A percentile compares a stretch with the other conserved stretches of the same genome.
Evolutionary conservation across 1,140 invertebrate species (phyloP).

Genomic region (Neelides sp.): DNA sequence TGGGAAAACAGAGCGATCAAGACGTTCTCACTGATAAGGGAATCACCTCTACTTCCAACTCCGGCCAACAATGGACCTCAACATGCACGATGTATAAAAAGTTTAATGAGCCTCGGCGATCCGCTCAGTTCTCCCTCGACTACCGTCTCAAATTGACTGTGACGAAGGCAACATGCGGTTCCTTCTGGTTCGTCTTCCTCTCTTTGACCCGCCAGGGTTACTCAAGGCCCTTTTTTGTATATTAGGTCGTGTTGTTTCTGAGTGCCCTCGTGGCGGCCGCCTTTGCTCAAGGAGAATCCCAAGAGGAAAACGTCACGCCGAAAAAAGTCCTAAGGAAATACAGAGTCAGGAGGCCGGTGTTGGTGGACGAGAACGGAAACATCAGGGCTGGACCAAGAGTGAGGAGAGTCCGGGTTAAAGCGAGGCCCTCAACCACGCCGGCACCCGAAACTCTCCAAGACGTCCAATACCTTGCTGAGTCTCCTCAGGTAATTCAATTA

Average conservation of each 20-base stretch:
- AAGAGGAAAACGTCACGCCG: conserved; percentile 24
- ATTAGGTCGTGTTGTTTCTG: conserved; percentile 12
- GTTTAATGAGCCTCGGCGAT: too few relatives aligned
- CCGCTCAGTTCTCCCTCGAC: too few relatives aligned
- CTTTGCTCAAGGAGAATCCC: conserved; percentile 23
- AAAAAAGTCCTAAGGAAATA: conserved; percentile 27
- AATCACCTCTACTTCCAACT: too few relatives aligned
- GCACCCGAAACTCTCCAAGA: background rate
- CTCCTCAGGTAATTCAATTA: background rate
- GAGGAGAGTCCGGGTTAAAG: conserved; percentile 25
- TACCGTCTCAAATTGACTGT: too few relatives aligned
- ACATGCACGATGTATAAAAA: too few relatives aligned
- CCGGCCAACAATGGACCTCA: too few relatives aligned
- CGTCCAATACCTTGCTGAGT: background rate
- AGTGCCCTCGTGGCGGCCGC: conserved; percentile 11
- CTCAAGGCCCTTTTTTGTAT: too few relatives aligned
- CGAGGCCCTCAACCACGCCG: background rate
- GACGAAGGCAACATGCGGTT: too few relatives aligned
- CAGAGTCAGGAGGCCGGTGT: conserved; percentile 21
- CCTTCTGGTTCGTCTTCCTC: too few relatives aligned
- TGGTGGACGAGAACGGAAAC: conserved; percentile 24
- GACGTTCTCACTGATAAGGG: too few relatives aligned
- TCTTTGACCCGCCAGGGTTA: too few relatives aligned
- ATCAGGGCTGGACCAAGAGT: conserved; percentile 11
- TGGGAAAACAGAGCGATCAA: too few relatives aligned